Conservation (phyloP, 2,113 vertebrate genomes). For the Osmerus eperlanus region DNA sequence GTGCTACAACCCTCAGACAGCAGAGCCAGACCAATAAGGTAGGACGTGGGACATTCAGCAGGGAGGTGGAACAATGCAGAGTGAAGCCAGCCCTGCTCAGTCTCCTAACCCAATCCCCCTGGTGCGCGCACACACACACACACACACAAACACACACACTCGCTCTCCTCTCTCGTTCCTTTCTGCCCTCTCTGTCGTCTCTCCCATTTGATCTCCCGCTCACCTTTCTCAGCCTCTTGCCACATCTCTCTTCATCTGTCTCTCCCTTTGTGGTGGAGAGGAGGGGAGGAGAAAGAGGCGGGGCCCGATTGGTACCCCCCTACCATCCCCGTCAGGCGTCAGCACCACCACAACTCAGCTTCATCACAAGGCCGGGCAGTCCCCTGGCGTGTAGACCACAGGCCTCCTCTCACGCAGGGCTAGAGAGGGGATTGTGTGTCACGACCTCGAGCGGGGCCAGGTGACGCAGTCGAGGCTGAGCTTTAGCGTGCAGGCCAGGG, state of each 20-base stretch:
- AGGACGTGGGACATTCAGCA: constrained; percentile 36
- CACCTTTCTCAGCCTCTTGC: not conserved
- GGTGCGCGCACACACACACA: too few relatives aligned
- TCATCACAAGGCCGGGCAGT: constrained; percentile 15
- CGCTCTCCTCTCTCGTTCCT: not conserved
- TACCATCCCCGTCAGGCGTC: constrained; percentile 28
- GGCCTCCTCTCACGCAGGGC: not conserved
- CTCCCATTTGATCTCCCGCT: not conserved
- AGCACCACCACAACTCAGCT: constrained; percentile 45
- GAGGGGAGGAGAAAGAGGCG: constrained; percentile 14
- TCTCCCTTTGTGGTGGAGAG: not conserved
- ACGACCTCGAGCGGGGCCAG: not conserved
- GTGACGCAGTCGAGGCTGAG: not conserved
- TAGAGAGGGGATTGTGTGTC: not conserved
- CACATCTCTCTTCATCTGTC: not conserved
- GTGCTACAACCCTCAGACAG: not conserved
- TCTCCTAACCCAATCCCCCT: not conserved
- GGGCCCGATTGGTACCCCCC: constrained; percentile 23
- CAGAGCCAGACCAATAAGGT: constrained; percentile 3
- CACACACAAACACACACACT: too few relatives aligned
- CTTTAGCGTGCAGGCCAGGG: not conserved
- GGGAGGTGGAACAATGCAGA: constrained; percentile 43
- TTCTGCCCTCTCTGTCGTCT: not conserved
- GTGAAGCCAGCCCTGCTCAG: not conserved
- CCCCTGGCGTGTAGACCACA: too few relatives aligned